Conservation (phyloP, 1,140 invertebrate genomes). For the Aleiodes sp. region DNA sequence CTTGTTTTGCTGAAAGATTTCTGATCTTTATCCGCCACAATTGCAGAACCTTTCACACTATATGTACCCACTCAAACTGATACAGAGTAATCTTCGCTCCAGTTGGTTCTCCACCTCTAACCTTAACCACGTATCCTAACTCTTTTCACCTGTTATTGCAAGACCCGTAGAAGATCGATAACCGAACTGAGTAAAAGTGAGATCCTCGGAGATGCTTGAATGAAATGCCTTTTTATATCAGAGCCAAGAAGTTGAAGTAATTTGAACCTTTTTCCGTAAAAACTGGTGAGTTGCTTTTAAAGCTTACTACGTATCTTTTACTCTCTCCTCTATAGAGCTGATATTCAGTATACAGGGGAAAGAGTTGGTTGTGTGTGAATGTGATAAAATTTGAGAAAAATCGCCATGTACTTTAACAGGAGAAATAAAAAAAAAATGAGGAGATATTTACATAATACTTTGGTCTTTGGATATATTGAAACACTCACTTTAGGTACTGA, state of each 20-base stretch:
- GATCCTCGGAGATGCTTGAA: background rate
- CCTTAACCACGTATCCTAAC: background rate
- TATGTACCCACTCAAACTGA: background rate
- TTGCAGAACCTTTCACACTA: too few relatives aligned
- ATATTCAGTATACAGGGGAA: background rate
- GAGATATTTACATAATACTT: background rate
- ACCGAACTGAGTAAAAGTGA: background rate
- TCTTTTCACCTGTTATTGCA: background rate
- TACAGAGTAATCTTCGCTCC: conserved; percentile 12
- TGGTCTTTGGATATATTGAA: background rate
- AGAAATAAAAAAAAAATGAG: too few relatives aligned
- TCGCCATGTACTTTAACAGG: background rate
- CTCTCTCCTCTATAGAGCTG: background rate
- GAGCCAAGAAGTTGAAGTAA: conserved; percentile 3
- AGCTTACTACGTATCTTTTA: background rate
- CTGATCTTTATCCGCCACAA: too few relatives aligned
- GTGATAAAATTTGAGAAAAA: background rate
- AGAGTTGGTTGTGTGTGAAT: background rate
- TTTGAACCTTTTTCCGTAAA: conserved; percentile 1
- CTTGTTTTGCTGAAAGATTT: too few relatives aligned
- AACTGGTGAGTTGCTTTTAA: background rate
- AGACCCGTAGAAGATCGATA: background rate
- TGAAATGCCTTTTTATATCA: conserved; percentile 7
- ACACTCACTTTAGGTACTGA: background rate
- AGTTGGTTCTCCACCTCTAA: background rate